Evolutionary conservation across 2,888 invertebrate species (phyloP), one percentile per base, ranked within the genome.

Genomic region (Linnaemya vulpina): DNA sequence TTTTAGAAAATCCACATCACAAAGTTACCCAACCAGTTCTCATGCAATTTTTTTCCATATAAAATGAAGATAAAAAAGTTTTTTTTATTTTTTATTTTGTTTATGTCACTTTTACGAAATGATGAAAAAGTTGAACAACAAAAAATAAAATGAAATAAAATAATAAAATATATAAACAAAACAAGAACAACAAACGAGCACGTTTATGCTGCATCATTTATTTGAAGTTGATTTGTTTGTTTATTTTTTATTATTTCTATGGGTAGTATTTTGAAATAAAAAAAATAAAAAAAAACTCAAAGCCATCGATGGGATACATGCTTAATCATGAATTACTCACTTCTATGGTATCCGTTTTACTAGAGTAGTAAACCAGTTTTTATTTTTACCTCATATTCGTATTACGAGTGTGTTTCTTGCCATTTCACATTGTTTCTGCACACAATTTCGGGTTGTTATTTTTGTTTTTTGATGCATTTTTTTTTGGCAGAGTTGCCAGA

Each of bases 301-400:
- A 77, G 13, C 46, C 46, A 63, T 20, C 49, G 11, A 80, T 65
- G 17, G 53, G 53, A 76, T 70, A 82, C 70, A 46, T n/a, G 58
- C 30, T 76, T 58, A 76, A 43, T 55, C 49, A 49, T 53, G 70
- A 43, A 71, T 76, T 82, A 58, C 70, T 71, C 76, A 82, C 65
- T 76, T 70, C 5, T 76, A 82, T 13, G 76, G 82, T 17, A 82
- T 82, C 82, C 62, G n/a, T 71, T 15, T 46, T 46, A 46, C 51
- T 55, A 53, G 30, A 53, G 40, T 53, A 13, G 10, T 51, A 70
- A 73, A 74, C 73, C 73, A 80, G 73, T 74, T 80, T 38, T 17
- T 15, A 1, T 7, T 63, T 43, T 20, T 49, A 17, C 10, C 17
- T 79, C 10, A 55, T 65, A 22, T 22, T 20, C 22, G 13, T 49